Evolutionary conservation across 2,888 invertebrate genomes (phyloP).

Genomic region (Thysanoteuthis rhombus): DNA sequence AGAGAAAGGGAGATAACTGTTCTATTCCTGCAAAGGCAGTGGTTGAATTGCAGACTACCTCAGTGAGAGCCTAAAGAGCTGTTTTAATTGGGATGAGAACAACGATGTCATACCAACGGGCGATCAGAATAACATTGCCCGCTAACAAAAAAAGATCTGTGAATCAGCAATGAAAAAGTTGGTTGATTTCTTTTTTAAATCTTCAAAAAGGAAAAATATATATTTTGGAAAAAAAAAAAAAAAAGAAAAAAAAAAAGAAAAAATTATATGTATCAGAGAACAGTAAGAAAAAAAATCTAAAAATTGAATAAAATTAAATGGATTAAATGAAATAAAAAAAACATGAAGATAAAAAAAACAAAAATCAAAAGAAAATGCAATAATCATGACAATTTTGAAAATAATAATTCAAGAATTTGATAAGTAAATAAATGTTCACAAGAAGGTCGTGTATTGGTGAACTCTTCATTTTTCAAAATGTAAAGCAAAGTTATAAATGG

Average conservation of each 20-base stretch:
- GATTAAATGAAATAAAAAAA: background rate
- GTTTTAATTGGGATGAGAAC: slow-evolving; percentile 29
- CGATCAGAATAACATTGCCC: background rate
- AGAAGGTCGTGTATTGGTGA: background rate
- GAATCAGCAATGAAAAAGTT: slow-evolving; percentile 29
- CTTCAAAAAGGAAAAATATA: slow-evolving; percentile 13
- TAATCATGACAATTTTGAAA: background rate
- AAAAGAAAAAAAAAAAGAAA: background rate
- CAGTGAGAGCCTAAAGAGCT: slow-evolving; percentile 26
- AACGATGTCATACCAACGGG: slow-evolving; percentile 24
- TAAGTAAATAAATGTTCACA: slow-evolving; percentile 22
- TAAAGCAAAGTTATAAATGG: slow-evolving; percentile 14
- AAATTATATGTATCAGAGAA: background rate
- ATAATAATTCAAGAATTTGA: background rate
- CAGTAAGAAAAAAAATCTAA: background rate
- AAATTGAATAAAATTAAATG: background rate
- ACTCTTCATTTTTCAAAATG: background rate
- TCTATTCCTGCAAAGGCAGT: background rate
- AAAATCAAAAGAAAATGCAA: background rate
- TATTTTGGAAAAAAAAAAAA: slow-evolving; percentile 16
- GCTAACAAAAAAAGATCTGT: slow-evolving; percentile 12
- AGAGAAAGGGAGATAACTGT: background rate
- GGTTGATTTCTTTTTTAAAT: background rate
- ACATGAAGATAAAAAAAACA: background rate
- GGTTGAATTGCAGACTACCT: slow-evolving; percentile 16